Conservation (phyloP, 2,797 vertebrate genomes). For the Sphenodon punctatus region DNA sequence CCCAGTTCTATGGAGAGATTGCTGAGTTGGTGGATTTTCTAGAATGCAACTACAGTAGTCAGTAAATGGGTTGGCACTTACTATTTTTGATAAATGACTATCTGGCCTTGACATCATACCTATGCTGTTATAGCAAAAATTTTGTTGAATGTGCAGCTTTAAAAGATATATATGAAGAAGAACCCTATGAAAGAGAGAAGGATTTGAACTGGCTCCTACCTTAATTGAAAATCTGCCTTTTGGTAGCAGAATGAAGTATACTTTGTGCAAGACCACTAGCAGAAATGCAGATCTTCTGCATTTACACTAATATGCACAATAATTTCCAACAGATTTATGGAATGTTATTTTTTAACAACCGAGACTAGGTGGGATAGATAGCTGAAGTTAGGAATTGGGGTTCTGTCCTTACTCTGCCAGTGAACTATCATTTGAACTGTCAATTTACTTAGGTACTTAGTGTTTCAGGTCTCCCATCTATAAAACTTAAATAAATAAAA, state of each 20-base stretch:
- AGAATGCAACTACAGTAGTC: not conserved
- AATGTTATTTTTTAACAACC: too few species aligned
- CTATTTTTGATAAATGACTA: slow-evolving; percentile 49
- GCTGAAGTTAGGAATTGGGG: too few species aligned
- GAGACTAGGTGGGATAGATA: too few species aligned
- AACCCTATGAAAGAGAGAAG: slow-evolving; percentile 8
- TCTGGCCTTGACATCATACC: slow-evolving; percentile 26
- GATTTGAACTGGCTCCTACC: not conserved
- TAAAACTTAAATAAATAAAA: too few species aligned
- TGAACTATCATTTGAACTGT: too few species aligned
- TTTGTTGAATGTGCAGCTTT: slow-evolving; percentile 25
- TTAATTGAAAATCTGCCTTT: slow-evolving; percentile 29
- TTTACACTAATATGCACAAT: too few species aligned
- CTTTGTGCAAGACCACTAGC: not conserved
- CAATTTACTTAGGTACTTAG: too few species aligned
- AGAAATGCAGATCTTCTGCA: not conserved
- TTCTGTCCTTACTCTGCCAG: too few species aligned
- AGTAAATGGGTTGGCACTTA: slow-evolving; percentile 20
- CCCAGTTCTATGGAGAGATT: not conserved
- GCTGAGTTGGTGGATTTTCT: slow-evolving; percentile 8
- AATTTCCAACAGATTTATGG: too few species aligned
- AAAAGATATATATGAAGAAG: not conserved
- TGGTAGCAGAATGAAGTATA: not conserved
- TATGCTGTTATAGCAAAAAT: slow-evolving; percentile 33
- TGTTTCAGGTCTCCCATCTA: too few species aligned